Base-by-base conservation (phyloP, 2,797 vertebrate genomes). In the Setipinna tenuifilis region DNA sequence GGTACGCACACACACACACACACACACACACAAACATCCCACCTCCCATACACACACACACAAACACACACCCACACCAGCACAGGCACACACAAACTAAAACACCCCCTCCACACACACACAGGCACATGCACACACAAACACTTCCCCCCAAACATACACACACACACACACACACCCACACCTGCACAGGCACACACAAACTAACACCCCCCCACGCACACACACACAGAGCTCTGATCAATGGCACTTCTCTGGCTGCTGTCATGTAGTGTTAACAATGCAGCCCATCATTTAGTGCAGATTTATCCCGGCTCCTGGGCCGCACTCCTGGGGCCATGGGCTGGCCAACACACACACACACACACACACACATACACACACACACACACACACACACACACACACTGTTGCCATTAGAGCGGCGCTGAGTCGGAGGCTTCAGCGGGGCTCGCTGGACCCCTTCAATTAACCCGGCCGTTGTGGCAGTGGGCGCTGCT, bases 271-370 rank as follows among this genome's bases (percentile, higher is more conserved):
- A 81, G 87, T 87, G 87, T 94, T 91, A 93, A 91, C 89, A 84
- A 90, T 86, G 88, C 82, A 68, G 90, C 90, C 80, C 83, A 87
- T 94, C 92, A 93, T 92, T 92, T 93, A 90, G 82, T 88, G 86
- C 68, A 75, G 87, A 92, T 93, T 90, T 91, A 93, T 92, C 87
- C 86, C 84, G 65, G 31, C 65, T 71, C 65, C 25, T 68, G 25
- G 28, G 25, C 17, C n/a, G n/a, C n/a, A n/a, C 65, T 71, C 35
- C 35, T 2, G 35, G 35, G 35, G n/a, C n/a, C n/a, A n/a, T n/a
- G n/a, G n/a, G n/a, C n/a, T n/a, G n/a, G n/a, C n/a, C n/a, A n/a
- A n/a, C n/a, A n/a, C n/a, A n/a, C n/a, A n/a, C n/a, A n/a, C n/a
- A n/a, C n/a, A n/a, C n/a, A n/a, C n/a, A n/a, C n/a, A n/a, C n/a